Evolutionary conservation across 2,888 invertebrate species (phyloP), one percentile per base, ranked within the genome.

Genomic region (Eudasyphora cyanicolor): DNA sequence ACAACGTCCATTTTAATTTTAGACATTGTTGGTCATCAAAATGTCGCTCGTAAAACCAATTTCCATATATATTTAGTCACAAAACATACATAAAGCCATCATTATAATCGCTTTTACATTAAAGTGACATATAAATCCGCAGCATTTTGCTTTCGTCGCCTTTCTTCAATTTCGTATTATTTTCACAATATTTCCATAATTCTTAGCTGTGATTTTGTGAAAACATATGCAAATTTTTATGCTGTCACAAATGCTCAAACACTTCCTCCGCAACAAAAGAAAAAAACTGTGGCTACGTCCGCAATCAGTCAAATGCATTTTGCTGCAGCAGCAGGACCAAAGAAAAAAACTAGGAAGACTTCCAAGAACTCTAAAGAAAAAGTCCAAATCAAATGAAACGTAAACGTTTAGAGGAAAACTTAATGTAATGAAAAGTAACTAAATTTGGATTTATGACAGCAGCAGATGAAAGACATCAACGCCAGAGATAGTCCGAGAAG

Each of bases 401-500:
- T 78, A 51, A 71, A 71, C 57, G 35, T 54, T 71, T 67, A 17
- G 49, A 62, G 21, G 38, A 51, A 85, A 70, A 79, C 54, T 82
- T 79, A 84, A 84, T 79, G 82, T 82, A 81, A 79, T 82, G 79
- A 76, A 86, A 82, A 75, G 82, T 82, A 84, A 77, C 82, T 79
- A 78, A 86, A 86, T 84, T 85, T 84, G 76, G 82, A 86, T 84
- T 86, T 84, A 86, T 83, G 78, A 17, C 81, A 81, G 78, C 79
- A 67, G 71, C 84, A 78, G 75, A 57, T 45, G 64, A 14, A 64
- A 62, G 27, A 62, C 64, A 64, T 38, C 64, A 32, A 19, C 17
- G n/a, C 29, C 62, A 32, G 32, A 62, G 32, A 62, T n/a, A 62
- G 60, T 2, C 19, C 19, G 51, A 24, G 29, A 29, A 29, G 60